phyloP scores from a whole-genome alignment of 2,888 invertebrate genomes.

The Urechis unicinctus region DNA sequence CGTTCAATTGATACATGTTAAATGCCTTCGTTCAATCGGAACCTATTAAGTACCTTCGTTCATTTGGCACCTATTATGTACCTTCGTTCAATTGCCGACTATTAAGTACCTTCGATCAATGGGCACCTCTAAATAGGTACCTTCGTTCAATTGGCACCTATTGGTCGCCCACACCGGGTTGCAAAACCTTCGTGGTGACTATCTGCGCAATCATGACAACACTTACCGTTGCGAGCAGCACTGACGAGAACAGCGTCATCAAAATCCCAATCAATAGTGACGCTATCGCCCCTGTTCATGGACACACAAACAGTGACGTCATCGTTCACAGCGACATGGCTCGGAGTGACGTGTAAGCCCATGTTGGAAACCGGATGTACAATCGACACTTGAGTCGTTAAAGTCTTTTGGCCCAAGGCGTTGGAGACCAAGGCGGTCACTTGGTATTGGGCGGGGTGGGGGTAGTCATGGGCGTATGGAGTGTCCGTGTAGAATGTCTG shows the following conservation, averaged over 20 bases:
- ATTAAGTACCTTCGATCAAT: no score
- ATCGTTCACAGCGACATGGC: constrained; percentile 21
- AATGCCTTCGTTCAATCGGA: no score
- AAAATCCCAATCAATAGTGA: constrained; percentile 4
- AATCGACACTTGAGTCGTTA: not conserved
- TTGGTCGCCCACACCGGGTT: no score
- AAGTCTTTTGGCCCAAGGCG: not conserved
- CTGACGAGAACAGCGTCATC: not conserved
- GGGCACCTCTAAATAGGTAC: no score
- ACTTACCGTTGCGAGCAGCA: no score
- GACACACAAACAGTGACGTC: constrained; percentile 23
- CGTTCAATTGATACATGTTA: no score
- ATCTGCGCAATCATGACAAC: no score
- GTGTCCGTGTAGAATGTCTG: not conserved
- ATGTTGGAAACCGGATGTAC: constrained; percentile 20
- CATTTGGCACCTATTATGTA: no score
- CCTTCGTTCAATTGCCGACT: no score
- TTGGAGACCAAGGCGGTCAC: not conserved
- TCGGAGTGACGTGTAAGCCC: constrained; percentile 22
- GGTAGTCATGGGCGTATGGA: not conserved
- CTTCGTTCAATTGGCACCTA: no score
- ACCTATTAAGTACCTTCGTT: no score
- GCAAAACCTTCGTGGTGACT: no score
- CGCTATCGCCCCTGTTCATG: constrained; percentile 24
- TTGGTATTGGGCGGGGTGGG: not conserved